phyloP scores from a whole-genome alignment of 2,113 vertebrate genomes.

The Platichthys flesus region DNA sequence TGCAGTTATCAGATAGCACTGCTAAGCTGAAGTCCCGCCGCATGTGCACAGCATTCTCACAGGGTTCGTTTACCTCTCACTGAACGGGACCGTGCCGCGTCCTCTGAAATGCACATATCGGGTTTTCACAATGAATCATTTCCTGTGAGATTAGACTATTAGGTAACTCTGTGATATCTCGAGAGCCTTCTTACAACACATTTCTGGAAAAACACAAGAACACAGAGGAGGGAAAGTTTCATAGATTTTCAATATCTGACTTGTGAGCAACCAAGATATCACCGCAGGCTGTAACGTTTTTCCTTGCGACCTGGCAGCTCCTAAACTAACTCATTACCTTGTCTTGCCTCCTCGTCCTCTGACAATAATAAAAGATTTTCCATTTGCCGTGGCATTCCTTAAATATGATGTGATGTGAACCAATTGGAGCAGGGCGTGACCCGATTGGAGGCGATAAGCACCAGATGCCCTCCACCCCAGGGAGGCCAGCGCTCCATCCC shows the following conservation, averaged over 20 bases:
- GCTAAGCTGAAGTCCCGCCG: not conserved
- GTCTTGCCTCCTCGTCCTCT: not conserved
- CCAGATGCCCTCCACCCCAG: not conserved
- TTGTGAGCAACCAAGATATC: not conserved
- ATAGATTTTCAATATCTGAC: not conserved
- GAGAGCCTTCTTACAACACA: not conserved
- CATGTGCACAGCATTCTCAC: constrained; percentile 15
- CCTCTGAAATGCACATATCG: not conserved
- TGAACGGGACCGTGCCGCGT: not conserved
- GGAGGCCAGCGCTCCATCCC: not conserved
- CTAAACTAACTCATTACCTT: not conserved
- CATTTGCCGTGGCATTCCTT: not conserved
- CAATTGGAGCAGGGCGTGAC: not conserved
- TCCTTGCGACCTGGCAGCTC: not conserved
- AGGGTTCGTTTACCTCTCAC: not conserved
- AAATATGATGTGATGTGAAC: constrained; percentile 11
- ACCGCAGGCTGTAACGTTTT: not conserved
- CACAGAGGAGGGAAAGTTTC: not conserved
- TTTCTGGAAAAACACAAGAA: constrained; percentile 2
- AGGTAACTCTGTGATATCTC: constrained; percentile 17
- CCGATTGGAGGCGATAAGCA: not conserved
- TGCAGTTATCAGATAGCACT: constrained; percentile 16
- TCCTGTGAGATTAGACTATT: constrained; percentile 40
- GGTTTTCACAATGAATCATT: constrained; percentile 24
- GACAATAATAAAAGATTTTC: not conserved